A percentile compares a stretch with the other conserved stretches of the same genome.
phyloP scores from a whole-genome alignment of 2,888 invertebrate species.

The Agrilus cyanescens region DNA sequence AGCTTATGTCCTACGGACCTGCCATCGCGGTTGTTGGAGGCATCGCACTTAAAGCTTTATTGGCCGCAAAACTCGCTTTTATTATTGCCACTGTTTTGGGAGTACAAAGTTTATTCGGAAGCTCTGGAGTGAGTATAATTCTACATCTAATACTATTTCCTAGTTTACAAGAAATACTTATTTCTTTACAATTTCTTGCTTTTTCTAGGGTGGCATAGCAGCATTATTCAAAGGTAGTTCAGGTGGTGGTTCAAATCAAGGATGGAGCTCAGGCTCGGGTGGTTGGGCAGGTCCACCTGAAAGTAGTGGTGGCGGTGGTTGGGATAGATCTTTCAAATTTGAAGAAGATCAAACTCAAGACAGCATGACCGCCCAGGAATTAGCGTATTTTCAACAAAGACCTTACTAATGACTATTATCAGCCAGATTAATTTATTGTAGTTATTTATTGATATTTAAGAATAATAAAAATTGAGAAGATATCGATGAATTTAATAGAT shows the following conservation, averaged over 20 bases:
- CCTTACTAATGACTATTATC: constrained; percentile 8
- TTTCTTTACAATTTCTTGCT: too few species aligned
- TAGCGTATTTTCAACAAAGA: constrained; percentile 58
- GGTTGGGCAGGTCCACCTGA: constrained; percentile 22
- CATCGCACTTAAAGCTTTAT: constrained; percentile 62
- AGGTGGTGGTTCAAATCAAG: constrained; percentile 17
- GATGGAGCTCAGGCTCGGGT: constrained; percentile 22
- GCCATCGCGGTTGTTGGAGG: constrained; percentile 60
- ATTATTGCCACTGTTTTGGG: constrained; percentile 59
- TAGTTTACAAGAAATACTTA: too few species aligned
- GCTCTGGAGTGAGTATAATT: background rate
- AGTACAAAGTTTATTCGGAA: constrained; percentile 36
- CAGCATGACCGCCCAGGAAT: constrained; percentile 41
- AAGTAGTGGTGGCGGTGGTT: too few species aligned
- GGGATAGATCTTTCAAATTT: constrained; percentile 20
- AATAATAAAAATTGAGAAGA: background rate
- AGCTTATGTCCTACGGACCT: constrained; percentile 58
- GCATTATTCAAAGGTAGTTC: constrained; percentile 43
- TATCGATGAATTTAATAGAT: too few species aligned
- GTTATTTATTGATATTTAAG: constrained; percentile 9
- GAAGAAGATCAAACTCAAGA: constrained; percentile 38
- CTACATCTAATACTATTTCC: too few species aligned
- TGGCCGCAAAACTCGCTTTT: constrained; percentile 69
- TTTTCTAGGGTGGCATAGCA: too few species aligned
- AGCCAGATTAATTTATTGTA: constrained; percentile 9